A percentile compares a stretch with the other conserved stretches of the same genome.
Conservation (phyloP, 2,113 vertebrate genomes). For the Onychorhynchus coronatus region DNA sequence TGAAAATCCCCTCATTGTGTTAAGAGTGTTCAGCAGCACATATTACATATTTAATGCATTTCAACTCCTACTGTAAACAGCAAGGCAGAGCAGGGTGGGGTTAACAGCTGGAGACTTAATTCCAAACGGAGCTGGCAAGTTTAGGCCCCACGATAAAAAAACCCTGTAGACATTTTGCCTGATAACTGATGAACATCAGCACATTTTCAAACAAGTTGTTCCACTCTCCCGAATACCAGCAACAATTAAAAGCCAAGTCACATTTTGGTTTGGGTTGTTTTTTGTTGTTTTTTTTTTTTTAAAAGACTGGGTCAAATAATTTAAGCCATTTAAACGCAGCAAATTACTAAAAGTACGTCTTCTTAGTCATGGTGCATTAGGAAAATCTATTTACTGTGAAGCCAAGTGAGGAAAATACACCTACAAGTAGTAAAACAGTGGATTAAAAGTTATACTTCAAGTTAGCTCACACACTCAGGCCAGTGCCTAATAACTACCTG, state of each 20-base stretch:
- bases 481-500: background rate
- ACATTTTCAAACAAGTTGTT: constrained; percentile 54
- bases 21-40: background rate
- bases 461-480: background rate
- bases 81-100: constrained; percentile 20
- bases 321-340: background rate
- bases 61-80: background rate
- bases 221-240: constrained; percentile 18
- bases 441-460: background rate
- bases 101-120: constrained; percentile 30
- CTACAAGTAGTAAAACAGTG: background rate
- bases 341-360: background rate
- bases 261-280: background rate
- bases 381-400: background rate
- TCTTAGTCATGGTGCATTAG: constrained; percentile 2
- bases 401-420: background rate
- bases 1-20: background rate
- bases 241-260: constrained; percentile 34
- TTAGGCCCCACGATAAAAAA: constrained; percentile 27
- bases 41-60: background rate
- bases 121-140: constrained; percentile 18
- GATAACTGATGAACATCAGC: constrained; percentile 59
- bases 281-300: background rate
- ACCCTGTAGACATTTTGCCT: constrained; percentile 48
- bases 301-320: constrained; percentile 1